Evolutionary conservation across 2,113 vertebrate genomes (phyloP).

Genomic region (Alectura lathami): DNA sequence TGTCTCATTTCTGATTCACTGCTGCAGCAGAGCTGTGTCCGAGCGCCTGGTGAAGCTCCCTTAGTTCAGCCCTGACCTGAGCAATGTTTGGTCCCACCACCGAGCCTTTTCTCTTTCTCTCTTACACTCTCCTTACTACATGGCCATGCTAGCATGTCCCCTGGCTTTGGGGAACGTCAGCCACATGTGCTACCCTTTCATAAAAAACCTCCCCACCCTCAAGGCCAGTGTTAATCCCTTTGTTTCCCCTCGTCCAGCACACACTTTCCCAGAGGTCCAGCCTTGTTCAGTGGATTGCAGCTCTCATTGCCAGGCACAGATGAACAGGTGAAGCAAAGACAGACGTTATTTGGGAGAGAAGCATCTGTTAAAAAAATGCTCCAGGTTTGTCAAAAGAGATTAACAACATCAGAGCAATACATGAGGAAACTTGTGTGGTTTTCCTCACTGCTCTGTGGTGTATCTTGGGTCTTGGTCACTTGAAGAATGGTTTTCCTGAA

Average conservation of each 20-base stretch:
- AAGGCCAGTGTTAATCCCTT: not conserved
- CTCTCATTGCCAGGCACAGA: not conserved
- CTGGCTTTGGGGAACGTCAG: not conserved
- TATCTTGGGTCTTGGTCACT: not conserved
- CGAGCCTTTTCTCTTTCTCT: not conserved
- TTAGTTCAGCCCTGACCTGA: not conserved
- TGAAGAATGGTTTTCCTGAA: not conserved
- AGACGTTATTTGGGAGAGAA: not conserved
- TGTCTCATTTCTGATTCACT: slow-evolving; percentile 1
- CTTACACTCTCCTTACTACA: not conserved
- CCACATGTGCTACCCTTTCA: not conserved
- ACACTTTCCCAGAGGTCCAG: not conserved
- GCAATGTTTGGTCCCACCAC: not conserved
- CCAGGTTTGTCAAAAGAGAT: not conserved
- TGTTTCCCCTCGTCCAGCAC: accelerated
- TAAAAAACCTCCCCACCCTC: not conserved
- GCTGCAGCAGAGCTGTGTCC: not conserved
- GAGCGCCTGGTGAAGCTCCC: accelerated
- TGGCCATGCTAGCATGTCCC: not conserved
- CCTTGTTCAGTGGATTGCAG: not conserved
- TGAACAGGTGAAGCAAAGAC: not conserved
- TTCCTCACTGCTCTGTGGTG: not conserved
- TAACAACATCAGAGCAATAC: not conserved
- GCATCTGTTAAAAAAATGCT: not conserved
- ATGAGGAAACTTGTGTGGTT: not conserved